Conservation (phyloP, 2,113 vertebrate genomes). For the Malurus alboscapulatus region DNA sequence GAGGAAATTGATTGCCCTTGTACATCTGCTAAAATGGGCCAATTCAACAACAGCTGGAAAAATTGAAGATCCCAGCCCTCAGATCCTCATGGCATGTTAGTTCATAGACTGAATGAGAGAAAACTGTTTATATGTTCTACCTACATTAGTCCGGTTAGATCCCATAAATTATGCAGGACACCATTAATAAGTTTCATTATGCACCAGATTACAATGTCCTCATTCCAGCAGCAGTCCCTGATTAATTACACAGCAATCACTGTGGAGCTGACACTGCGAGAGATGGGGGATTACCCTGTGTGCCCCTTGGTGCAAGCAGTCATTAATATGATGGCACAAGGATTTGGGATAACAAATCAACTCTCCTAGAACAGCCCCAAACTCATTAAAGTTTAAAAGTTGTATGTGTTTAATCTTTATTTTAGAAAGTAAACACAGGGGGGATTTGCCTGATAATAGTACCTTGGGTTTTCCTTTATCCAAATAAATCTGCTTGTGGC, state of each 20-base stretch:
- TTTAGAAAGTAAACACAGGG: neutral
- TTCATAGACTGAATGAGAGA: constrained; percentile 21
- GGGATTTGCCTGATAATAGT: neutral
- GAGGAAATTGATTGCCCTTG: neutral
- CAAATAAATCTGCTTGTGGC: neutral
- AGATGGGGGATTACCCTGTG: constrained; percentile 43
- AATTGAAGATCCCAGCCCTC: neutral
- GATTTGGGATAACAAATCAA: constrained; percentile 63
- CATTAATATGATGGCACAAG: constrained; percentile 59
- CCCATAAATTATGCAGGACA: constrained; percentile 61
- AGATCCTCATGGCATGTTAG: neutral
- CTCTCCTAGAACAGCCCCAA: neutral
- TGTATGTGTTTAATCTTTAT: constrained; percentile 48
- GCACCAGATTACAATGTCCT: constrained; percentile 39
- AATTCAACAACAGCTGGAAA: neutral
- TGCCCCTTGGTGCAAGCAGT: constrained; percentile 32
- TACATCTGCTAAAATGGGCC: neutral
- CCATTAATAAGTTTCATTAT: constrained; percentile 66
- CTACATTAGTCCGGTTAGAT: constrained; percentile 20
- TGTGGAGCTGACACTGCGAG: constrained; percentile 22
- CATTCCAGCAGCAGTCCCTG: neutral
- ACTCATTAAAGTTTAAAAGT: constrained; percentile 56
- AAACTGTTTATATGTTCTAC: constrained; percentile 45
- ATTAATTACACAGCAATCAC: constrained; percentile 61
- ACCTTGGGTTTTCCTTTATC: neutral